Conservation (phyloP, 2,113 vertebrate genomes). For the Lepus europaeus region DNA sequence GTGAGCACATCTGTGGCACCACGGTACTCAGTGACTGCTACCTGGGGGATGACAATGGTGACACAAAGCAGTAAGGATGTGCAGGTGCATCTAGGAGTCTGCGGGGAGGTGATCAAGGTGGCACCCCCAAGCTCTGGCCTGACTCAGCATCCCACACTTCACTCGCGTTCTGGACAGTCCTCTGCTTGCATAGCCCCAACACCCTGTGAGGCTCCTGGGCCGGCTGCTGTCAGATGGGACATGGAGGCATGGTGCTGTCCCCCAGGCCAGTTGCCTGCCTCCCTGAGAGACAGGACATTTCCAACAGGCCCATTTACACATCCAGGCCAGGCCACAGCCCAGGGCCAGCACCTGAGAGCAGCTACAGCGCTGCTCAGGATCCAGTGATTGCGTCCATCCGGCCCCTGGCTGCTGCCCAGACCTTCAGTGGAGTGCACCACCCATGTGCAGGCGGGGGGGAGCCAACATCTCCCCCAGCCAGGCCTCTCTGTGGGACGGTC, state of each 20-base stretch:
- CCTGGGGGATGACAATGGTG: not conserved
- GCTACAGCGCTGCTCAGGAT: not conserved
- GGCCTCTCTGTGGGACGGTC: not conserved
- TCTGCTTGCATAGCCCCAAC: not conserved
- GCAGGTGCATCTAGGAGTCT: not conserved
- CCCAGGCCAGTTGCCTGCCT: not conserved
- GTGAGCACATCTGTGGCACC: not conserved
- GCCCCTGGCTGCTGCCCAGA: not conserved
- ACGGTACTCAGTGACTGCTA: not conserved
- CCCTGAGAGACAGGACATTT: not conserved
- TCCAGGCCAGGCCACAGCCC: too few relatives aligned
- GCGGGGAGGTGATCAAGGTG: not conserved
- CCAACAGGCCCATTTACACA: not conserved
- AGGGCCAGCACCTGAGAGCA: not conserved
- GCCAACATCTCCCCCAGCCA: not conserved
- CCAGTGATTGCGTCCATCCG: not conserved
- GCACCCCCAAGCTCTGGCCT: not conserved
- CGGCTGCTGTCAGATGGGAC: rapidly evolving
- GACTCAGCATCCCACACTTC: not conserved
- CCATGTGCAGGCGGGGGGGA: not conserved
- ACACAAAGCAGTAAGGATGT: not conserved
- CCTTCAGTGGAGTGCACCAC: rapidly evolving
- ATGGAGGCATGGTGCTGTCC: rapidly evolving
- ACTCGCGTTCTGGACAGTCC: not conserved
- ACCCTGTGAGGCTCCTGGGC: not conserved